Evolutionary conservation across 2,888 invertebrate genomes (phyloP), one percentile per base, ranked within the genome.

Genomic region (Phrixothrix hirtus): DNA sequence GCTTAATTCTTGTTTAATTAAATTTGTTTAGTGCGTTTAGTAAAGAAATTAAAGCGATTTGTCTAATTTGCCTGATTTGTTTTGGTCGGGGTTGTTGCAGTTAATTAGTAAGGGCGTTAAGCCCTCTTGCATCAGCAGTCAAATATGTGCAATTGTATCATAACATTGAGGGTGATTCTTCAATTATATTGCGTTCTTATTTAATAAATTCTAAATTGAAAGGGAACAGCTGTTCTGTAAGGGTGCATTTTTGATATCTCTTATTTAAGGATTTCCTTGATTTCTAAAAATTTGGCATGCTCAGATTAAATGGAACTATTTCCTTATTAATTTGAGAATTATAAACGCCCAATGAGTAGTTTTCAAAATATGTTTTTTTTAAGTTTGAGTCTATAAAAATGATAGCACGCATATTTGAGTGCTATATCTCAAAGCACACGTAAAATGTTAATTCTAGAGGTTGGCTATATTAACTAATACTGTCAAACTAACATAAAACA

Each of bases 51-150:
- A 26, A 30, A 9, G 25, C 15, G 31, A 25, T 27, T 17, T 15
- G 38, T 17, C 42, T 56, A 58, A 58, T 56, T 48, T 46, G 29
- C 32, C 30, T 36, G 53, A 58, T 58, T 58, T 50, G 58, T 53
- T 56, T 58, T 56, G 58, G 58, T 58, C 47, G 42, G 58, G 55
- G 58, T 48, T 52, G 52, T 54, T 41, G 34, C 38, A 42, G 29
- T 41, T 51, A 51, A 57, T 50, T 37, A 47, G 36, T 15, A 35
- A 11, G 43, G 38, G 10, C 15, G 42, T 25, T 26, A 48, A 41
- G 12, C 37, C 41, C 34, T 34, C 12, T 11, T 36, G 10, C 5
- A 25, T 36, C 16, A 44, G 17, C 27, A 43, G 42, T 38, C 37
- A 43, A 52, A 51, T 51, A 37, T 41, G 36, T 31, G 44, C 46